Base-by-base conservation (phyloP, 2,888 invertebrate species). In the Noctua janthe region DNA sequence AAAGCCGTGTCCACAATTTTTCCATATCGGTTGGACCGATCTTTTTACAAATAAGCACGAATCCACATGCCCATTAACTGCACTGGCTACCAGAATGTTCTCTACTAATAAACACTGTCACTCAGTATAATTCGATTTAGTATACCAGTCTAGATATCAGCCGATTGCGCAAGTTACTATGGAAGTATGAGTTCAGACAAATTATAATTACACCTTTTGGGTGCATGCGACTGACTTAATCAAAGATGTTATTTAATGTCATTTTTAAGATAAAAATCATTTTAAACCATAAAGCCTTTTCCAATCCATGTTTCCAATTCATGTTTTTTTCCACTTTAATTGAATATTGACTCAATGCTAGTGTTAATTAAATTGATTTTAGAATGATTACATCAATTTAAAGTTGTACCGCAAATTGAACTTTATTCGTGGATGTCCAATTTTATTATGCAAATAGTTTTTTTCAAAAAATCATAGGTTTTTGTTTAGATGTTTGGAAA, bases 111-210 rank as follows among this genome's bases (percentile, higher is more conserved):
- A 88, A 82, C 84, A 69, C 74, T 59, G 64, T 74, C 54, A 71
- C 59, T 73, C 7, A 5, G 49, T 81, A 87, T 78, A 86, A 81
- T 88, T 83, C 69, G 74, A 88, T 87, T 82, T 76, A 81, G 66
- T 82, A 76, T 74, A 87, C 83, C 86, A 88, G 84, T 90, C 86
- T 80, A 83, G 47, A 74, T 71, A 78, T 85, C 85, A 87, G 87
- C 77, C 87, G 73, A 83, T 77, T 67, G 71, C 72, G 66, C 81
- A 84, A 82, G 73, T 88, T 78, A 81, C 86, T 88, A 86, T 88
- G 86, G 86, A 86, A 86, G 86, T 86, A 49, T 76, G 59, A 39
- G 35, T 78, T 75, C 23, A 29, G 10, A 64, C 29, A 73, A 73
- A 79, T 73, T 62, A 56, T 74, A 0, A 49, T 74, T 47, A 56